These are phyloP conservation scores for Psylliodes chrysocephalus DNA, from an alignment of 2,888 invertebrate genomes.

Conservation along the genomic window DNA sequence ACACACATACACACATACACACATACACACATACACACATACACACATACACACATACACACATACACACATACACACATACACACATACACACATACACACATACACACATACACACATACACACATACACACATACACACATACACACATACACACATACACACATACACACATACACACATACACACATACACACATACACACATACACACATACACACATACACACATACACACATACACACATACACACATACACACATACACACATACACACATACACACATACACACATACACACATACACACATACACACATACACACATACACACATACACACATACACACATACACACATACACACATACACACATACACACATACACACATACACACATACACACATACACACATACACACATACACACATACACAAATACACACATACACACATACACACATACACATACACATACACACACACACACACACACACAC, in stretches of 20 bases:
- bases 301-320: background rate
- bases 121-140: slow-evolving; percentile 1
- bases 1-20: no score
- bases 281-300: background rate
- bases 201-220: background rate
- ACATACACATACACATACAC: background rate
- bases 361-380: background rate
- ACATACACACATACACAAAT: background rate
- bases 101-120: background rate
- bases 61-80: background rate
- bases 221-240: background rate
- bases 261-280: background rate
- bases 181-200: slow-evolving; percentile 1
- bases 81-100: background rate
- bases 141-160: background rate
- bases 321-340: slow-evolving; percentile 1
- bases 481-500: background rate
- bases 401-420: slow-evolving; percentile 1
- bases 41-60: no score
- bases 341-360: background rate
- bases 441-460: background rate
- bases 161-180: background rate
- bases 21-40: no score
- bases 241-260: background rate
- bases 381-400: slow-evolving; percentile 2